Conservation (phyloP, 2,113 vertebrate species). For the Corythoichthys intestinalis region DNA sequence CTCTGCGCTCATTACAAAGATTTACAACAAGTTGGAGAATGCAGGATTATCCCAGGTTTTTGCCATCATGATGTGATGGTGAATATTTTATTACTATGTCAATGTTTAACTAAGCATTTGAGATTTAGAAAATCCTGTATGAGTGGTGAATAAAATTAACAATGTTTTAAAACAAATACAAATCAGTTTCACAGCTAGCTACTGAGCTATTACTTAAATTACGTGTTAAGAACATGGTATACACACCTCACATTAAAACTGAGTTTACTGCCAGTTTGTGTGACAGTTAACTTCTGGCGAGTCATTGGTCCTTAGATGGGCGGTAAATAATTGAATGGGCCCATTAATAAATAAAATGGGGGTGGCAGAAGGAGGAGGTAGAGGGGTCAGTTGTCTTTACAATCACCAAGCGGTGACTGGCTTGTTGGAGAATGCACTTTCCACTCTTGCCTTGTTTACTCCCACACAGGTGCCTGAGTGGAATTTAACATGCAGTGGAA, state of each 20-base stretch:
- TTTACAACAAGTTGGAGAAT: not conserved
- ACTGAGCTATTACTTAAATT: not conserved
- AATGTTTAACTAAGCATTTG: slow-evolving; percentile 4
- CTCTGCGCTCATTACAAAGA: not conserved
- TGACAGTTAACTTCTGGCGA: slow-evolving; percentile 38
- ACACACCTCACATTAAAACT: slow-evolving; percentile 10
- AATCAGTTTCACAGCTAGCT: not conserved
- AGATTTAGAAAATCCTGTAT: not conserved
- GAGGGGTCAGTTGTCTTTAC: slow-evolving; percentile 63
- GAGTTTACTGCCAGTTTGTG: slow-evolving; percentile 18
- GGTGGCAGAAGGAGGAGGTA: slow-evolving; percentile 14
- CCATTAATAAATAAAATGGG: slow-evolving; percentile 73
- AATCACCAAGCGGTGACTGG: slow-evolving; percentile 53
- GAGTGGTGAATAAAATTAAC: not conserved
- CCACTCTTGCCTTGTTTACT: slow-evolving; percentile 11
- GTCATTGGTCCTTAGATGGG: slow-evolving; percentile 57
- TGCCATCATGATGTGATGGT: no score
- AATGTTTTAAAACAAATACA: not conserved
- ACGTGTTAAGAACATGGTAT: not conserved
- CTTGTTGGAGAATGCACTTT: slow-evolving; percentile 27
- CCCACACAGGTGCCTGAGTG: slow-evolving; percentile 50
- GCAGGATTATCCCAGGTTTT: no score
- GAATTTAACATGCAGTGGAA: slow-evolving; percentile 36
- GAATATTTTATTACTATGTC: no score
- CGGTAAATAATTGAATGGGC: slow-evolving; percentile 72